Percentiles rank a stretch among this genome's conserved stretches.
These are phyloP conservation scores for Colostygia pectinataria DNA, from an alignment of 2,888 invertebrate species.

Conservation along the genomic window DNA sequence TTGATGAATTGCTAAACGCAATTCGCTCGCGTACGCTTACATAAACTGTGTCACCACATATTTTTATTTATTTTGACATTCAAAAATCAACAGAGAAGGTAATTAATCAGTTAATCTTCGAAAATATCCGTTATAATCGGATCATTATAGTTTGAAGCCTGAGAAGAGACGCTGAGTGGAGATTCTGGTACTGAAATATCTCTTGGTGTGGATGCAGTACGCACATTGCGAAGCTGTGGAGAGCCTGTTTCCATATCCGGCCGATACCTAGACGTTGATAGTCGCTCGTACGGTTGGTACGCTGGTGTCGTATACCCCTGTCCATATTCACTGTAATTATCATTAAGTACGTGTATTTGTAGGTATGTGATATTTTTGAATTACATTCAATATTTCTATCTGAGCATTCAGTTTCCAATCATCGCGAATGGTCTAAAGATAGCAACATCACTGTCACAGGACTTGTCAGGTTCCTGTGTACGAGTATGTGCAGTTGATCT, in stretches of 20 bases:
- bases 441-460: conserved; percentile 36
- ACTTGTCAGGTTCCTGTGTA: conserved; percentile 35
- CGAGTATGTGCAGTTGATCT: conserved; percentile 30
- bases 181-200: conserved; percentile 28
- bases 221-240: conserved; percentile 25
- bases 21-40: no score
- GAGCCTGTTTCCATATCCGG: conserved; percentile 26
- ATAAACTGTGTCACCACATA: no score
- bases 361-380: conserved; percentile 31
- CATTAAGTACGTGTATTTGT: conserved; percentile 17
- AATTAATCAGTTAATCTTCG: conserved; percentile 27
- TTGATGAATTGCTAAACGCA: no score
- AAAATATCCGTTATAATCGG: conserved; percentile 31
- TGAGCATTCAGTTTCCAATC: conserved; percentile 33
- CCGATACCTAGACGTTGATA: conserved; percentile 16
- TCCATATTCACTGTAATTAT: conserved; percentile 32
- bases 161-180: conserved; percentile 27
- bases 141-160: conserved; percentile 31
- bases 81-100: conserved; percentile 26
- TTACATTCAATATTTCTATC: conserved; percentile 36
- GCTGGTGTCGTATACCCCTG: conserved; percentile 23
- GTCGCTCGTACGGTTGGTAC: conserved; percentile 23
- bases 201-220: conserved; percentile 30
- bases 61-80: conserved; percentile 26
- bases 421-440: conserved; percentile 35